Evolutionary conservation across 2,113 vertebrate species (phyloP).

Genomic region (Colaptes auratus): DNA sequence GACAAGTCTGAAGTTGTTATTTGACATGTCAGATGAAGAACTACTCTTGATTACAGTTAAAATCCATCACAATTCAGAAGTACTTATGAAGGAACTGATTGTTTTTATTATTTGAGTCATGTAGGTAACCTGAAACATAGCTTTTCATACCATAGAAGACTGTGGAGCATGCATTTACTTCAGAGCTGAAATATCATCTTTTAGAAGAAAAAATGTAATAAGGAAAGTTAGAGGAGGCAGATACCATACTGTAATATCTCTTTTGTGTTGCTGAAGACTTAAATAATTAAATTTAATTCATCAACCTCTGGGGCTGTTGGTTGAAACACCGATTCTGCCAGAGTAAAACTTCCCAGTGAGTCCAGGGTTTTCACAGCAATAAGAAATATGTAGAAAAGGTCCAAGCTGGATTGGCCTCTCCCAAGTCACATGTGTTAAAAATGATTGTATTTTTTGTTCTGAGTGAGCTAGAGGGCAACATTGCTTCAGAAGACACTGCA

Average conservation of each 20-base stretch:
- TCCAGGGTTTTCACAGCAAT: background rate
- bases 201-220: background rate
- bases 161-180: background rate
- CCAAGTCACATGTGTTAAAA: background rate
- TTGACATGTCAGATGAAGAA: background rate
- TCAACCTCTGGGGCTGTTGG: background rate
- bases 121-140: background rate
- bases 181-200: background rate
- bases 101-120: background rate
- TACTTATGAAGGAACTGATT: background rate
- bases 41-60: too few relatives aligned
- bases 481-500: background rate
- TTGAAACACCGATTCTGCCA: background rate
- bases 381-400: background rate
- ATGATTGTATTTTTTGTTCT: background rate
- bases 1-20: background rate
- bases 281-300: background rate
- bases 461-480: constrained; percentile 30
- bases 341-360: background rate
- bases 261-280: background rate
- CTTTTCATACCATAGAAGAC: background rate
- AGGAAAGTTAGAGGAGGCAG: background rate
- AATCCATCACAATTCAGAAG: background rate
- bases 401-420: background rate
- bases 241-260: background rate